Conservation (phyloP, 2,888 invertebrate genomes). For the Pyralis farinalis region DNA sequence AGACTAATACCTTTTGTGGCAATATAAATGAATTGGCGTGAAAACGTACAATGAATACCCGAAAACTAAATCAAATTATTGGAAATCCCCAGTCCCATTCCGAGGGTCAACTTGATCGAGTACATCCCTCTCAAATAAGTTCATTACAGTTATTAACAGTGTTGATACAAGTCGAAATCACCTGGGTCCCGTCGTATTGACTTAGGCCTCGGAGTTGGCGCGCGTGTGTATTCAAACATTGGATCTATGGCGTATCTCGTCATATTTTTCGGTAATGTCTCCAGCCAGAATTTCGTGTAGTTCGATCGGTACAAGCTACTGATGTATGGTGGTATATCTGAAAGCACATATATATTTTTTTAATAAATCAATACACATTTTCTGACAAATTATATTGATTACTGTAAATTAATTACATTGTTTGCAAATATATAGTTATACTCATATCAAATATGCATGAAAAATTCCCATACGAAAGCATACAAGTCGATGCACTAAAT, state of each 20-base stretch:
- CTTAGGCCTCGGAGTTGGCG: constrained; percentile 44
- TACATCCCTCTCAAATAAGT: constrained; percentile 1
- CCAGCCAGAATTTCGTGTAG: constrained; percentile 92
- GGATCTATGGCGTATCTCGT: constrained; percentile 75
- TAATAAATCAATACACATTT: too few species aligned
- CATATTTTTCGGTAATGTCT: constrained; percentile 87
- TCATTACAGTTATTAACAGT: constrained; percentile 1
- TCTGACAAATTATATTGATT: too few species aligned
- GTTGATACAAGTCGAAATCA: constrained; percentile 19
- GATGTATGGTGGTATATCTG: constrained; percentile 88
- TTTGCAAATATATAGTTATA: too few species aligned
- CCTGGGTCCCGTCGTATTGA: constrained; percentile 46
- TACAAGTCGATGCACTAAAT: too few species aligned
- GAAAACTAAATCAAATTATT: background rate
- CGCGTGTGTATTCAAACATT: constrained; percentile 52
- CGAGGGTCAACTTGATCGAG: background rate
- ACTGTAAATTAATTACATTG: too few species aligned
- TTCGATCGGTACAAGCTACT: constrained; percentile 88
- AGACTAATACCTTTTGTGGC: too few species aligned
- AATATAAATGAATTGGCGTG: too few species aligned
- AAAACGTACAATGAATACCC: background rate
- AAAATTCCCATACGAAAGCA: too few species aligned
- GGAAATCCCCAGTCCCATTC: background rate
- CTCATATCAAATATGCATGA: too few species aligned
- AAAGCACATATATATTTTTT: constrained; percentile 29